phyloP scores from a whole-genome alignment of 2,113 vertebrate genomes.

The Carettochelys insculpta region DNA sequence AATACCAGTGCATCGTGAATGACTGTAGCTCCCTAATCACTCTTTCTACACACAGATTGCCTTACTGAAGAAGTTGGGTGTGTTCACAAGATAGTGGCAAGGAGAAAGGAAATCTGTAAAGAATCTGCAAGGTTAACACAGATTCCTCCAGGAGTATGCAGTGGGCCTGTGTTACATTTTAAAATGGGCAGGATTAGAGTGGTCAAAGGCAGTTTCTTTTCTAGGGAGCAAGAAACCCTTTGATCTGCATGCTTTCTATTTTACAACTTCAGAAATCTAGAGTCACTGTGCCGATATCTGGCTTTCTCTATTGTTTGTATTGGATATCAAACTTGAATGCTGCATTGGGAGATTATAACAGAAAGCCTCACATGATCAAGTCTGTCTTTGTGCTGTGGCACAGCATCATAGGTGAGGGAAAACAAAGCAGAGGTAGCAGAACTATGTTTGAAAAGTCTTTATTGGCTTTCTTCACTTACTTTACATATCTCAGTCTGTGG shows the following conservation, averaged over 20 bases:
- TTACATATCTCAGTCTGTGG: not conserved
- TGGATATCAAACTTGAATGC: not conserved
- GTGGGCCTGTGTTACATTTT: not conserved
- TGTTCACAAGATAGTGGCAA: not conserved
- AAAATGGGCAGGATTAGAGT: conserved; percentile 30
- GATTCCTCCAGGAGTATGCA: not conserved
- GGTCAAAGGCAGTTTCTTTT: not conserved
- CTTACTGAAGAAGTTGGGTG: not conserved
- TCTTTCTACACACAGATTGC: not conserved
- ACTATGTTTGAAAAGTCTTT: not conserved
- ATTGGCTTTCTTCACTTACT: not conserved
- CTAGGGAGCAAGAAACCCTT: not conserved
- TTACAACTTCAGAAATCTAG: not conserved
- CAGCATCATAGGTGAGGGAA: not conserved
- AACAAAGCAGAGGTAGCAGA: not conserved
- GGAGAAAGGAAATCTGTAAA: not conserved
- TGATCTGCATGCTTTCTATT: not conserved
- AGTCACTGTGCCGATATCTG: not conserved
- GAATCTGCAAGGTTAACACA: not conserved
- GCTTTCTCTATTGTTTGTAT: not conserved
- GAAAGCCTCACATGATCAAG: not conserved
- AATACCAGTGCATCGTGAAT: not conserved
- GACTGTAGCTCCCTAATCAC: rapidly evolving
- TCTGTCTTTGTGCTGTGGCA: not conserved
- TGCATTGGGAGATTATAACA: not conserved